phyloP scores from a whole-genome alignment of 2,888 invertebrate genomes.

The Agrochola lychnidis region DNA sequence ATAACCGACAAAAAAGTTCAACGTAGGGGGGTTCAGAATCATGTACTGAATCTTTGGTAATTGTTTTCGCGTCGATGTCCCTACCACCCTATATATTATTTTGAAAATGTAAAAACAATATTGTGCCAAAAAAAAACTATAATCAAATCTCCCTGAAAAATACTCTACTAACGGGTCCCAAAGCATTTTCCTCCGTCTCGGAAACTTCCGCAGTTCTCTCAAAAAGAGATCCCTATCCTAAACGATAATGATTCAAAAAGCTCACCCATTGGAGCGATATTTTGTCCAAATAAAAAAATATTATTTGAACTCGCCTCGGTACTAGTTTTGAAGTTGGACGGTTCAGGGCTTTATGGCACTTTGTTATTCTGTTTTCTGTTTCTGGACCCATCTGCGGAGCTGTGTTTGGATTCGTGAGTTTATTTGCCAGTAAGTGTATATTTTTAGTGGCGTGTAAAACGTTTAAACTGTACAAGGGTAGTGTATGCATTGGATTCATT shows the following conservation, averaged over 20 bases:
- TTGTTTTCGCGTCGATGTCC: too few species aligned
- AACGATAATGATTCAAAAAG: slow-evolving; percentile 57
- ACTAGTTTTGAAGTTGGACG: slow-evolving; percentile 65
- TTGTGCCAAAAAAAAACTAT: not conserved
- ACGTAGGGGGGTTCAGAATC: too few species aligned
- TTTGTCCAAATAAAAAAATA: slow-evolving; percentile 64
- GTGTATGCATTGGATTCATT: too few species aligned
- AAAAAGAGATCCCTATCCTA: slow-evolving; percentile 38
- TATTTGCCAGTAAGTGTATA: not conserved
- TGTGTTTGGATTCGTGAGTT: slow-evolving; percentile 23
- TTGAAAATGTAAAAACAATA: not conserved
- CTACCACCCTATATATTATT: not conserved
- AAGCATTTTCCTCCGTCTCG: slow-evolving; percentile 23
- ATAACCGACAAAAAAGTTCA: too few species aligned
- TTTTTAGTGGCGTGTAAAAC: not conserved
- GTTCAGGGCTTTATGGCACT: slow-evolving; percentile 50
- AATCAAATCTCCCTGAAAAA: not conserved
- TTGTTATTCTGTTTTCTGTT: slow-evolving; percentile 61
- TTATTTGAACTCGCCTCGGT: slow-evolving; percentile 64
- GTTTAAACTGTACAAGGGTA: not conserved
- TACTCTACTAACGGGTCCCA: not conserved
- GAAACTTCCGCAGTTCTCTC: slow-evolving; percentile 39
- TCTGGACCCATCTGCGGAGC: slow-evolving; percentile 51
- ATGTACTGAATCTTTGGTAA: too few species aligned
- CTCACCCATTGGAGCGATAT: slow-evolving; percentile 48